A percentile compares a stretch with the other conserved stretches of the same genome.
phyloP scores from a whole-genome alignment of 2,113 vertebrate genomes.

The Protomyctophum bolini region DNA sequence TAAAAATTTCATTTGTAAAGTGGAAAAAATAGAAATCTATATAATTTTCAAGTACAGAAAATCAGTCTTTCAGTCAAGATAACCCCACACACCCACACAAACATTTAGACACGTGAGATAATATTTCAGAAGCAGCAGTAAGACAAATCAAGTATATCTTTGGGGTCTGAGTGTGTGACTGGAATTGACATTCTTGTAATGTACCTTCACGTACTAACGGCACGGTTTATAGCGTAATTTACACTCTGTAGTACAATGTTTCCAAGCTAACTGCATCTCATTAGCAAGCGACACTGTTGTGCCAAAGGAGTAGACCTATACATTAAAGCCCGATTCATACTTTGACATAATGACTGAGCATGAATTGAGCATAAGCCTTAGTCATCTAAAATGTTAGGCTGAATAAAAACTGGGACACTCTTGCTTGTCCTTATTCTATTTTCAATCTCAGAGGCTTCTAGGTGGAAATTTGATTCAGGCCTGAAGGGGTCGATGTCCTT shows the following conservation, averaged over 20 bases:
- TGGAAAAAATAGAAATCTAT: conserved; percentile 72
- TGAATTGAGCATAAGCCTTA: conserved; percentile 14
- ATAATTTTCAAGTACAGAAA: conserved; percentile 34
- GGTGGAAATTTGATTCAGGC: too few relatives aligned
- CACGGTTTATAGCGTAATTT: too few relatives aligned
- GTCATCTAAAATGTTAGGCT: background rate
- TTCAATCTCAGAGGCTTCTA: too few relatives aligned
- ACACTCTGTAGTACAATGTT: too few relatives aligned
- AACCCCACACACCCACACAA: conserved; percentile 32
- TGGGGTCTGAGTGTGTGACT: background rate
- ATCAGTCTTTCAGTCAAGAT: conserved; percentile 41
- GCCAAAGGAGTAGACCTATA: too few relatives aligned
- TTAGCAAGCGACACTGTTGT: background rate
- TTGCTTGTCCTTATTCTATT: background rate
- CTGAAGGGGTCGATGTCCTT: too few relatives aligned
- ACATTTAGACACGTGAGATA: conserved; percentile 21
- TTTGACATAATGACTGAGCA: too few relatives aligned
- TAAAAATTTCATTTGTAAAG: conserved; percentile 67
- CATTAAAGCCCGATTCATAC: too few relatives aligned
- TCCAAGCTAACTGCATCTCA: background rate
- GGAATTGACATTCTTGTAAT: background rate
- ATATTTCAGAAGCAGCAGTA: conserved; percentile 46
- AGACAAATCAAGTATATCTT: background rate
- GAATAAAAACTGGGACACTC: background rate
- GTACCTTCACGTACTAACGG: background rate